Evolutionary conservation across 2,113 vertebrate genomes (phyloP).

Genomic region (Eidolon helvum): DNA sequence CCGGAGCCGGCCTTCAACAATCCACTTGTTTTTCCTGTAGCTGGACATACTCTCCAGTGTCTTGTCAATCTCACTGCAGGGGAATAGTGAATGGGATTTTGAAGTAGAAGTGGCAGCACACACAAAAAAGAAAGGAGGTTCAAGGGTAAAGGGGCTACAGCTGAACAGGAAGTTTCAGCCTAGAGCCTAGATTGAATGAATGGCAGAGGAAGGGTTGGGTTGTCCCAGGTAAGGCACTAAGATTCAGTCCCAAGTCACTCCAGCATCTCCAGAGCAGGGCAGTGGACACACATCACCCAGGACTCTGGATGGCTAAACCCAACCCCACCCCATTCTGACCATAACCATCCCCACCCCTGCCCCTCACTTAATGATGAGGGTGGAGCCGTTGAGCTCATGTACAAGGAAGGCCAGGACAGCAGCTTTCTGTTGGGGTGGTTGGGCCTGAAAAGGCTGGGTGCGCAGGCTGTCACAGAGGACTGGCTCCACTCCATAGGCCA

Average conservation of each 20-base stretch:
- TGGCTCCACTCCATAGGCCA: conserved; percentile 88
- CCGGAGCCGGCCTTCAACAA: conserved; percentile 94
- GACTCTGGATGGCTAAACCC: background rate
- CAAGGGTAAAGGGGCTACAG: background rate
- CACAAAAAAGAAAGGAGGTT: background rate
- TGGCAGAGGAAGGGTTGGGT: background rate
- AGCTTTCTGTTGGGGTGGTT: conserved; percentile 91
- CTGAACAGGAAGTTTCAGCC: background rate
- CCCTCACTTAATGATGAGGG: conserved; percentile 89
- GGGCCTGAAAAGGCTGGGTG: conserved; percentile 94
- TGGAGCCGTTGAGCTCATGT: conserved; percentile 95
- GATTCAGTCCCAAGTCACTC: background rate
- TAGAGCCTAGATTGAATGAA: background rate
- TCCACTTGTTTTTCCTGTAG: conserved; percentile 97
- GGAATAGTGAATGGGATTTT: background rate
- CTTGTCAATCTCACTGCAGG: conserved; percentile 94
- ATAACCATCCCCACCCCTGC: background rate
- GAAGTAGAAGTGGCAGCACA: background rate
- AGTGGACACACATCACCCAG: background rate
- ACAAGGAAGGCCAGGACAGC: conserved; percentile 92
- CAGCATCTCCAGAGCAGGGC: background rate
- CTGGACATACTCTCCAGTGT: conserved; percentile 93
- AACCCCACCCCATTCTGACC: background rate
- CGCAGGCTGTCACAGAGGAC: conserved; percentile 90
- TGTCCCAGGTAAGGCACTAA: background rate